Conservation (phyloP, 2,888 invertebrate genomes). For the Microctonus hyperodae region DNA sequence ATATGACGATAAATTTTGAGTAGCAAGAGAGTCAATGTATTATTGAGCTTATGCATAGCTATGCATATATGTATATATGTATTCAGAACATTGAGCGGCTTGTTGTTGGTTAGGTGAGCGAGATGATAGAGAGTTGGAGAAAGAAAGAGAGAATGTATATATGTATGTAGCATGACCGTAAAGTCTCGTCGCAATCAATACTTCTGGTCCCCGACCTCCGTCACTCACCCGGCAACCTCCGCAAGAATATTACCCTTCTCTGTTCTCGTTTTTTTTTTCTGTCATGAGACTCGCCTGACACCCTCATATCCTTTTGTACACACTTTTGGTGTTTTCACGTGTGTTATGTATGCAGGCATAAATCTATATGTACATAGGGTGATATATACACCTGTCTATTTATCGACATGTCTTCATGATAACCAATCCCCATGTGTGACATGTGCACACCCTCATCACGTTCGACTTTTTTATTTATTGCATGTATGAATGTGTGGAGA, state of each 20-base stretch:
- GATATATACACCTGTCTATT: too few relatives aligned
- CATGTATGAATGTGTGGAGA: too few relatives aligned
- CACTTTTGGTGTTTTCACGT: too few relatives aligned
- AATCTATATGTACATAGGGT: too few relatives aligned
- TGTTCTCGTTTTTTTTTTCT: conserved; percentile 38
- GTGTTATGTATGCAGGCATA: too few relatives aligned
- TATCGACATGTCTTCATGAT: too few relatives aligned
- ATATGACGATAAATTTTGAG: too few relatives aligned
- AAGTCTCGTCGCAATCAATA: conserved; percentile 57
- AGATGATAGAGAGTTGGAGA: conserved; percentile 22
- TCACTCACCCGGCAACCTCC: conserved; percentile 55
- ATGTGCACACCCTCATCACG: too few relatives aligned
- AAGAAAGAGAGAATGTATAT: conserved; percentile 30
- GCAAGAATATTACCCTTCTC: conserved; percentile 48
- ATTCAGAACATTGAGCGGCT: conserved; percentile 20
- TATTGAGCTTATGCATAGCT: conserved; percentile 27
- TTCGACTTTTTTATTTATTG: too few relatives aligned
- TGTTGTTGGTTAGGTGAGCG: conserved; percentile 18
- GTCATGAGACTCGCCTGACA: conserved; percentile 2
- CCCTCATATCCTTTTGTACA: too few relatives aligned
- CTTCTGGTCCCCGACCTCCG: conserved; percentile 57
- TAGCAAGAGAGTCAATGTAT: conserved; percentile 17
- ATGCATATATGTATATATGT: not conserved
- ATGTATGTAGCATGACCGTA: conserved; percentile 41
- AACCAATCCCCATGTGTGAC: too few relatives aligned